Evolutionary conservation across 2,888 invertebrate species (phyloP), one percentile per base, ranked within the genome.

Genomic region (Micoletzkya japonica): DNA sequence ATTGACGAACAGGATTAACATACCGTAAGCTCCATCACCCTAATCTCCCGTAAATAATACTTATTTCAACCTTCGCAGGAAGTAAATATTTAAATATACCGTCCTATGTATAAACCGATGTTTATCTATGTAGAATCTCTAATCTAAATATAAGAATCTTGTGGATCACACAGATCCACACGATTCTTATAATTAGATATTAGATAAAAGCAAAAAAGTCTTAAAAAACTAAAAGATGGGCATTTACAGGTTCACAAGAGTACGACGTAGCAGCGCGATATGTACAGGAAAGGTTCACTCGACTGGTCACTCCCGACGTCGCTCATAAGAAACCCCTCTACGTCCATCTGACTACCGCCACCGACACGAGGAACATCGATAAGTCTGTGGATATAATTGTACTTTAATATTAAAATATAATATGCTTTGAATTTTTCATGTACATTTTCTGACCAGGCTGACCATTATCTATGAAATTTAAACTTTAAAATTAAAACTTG

Each of bases 281-380:
- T 73, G 85, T 87, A 49, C 80, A 83, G 49, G 86, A 87, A 28
- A 76, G 86, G 69, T 87, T 87, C 72, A 72, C 81, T 17, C 80
- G 83, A 36, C 77, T 85, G 61, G 84, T 85, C 49, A 72, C 78
- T 4, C 63, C 71, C 2, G 80, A 79, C 49, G 76, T 80, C 37
- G 75, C 74, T 36, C 85, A 77, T 34, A 82, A 86, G 72, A 86
- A 85, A 74, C 85, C 84, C 28, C 28, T 78, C 26, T 87, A 87
- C 76, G 82, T 81, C 1, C 87, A 87, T 72, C 82, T 85, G 50
- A 86, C 86, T 0, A 86, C 86, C 71, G 87, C 87, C 10, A 86
- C 87, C 14, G 86, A 87, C 74, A 86, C 86, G 26, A 73, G 83
- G 28, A 84, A 84, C 72, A 86, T 87, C 79, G 85, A 85, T 72